Evolutionary conservation across 2,797 vertebrate genomes (phyloP).

Genomic region (Pangasius sanitwongsei): DNA sequence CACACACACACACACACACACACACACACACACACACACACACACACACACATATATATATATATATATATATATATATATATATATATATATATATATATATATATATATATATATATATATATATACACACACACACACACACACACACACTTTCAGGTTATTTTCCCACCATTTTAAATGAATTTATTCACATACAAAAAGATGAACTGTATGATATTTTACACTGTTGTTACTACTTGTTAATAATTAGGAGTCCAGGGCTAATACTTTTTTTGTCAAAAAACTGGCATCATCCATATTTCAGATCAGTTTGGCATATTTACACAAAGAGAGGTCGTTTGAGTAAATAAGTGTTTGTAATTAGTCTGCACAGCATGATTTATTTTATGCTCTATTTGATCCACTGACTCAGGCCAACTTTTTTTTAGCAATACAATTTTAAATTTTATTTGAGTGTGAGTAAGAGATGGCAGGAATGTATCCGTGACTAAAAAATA

Average conservation of each 20-base stretch:
- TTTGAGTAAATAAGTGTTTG: not conserved
- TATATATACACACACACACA: not conserved
- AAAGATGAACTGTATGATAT: not conserved
- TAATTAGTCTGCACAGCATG: not conserved
- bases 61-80: too few species aligned
- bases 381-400: not conserved
- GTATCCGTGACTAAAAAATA: not conserved
- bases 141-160: too few species aligned
- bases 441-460: not conserved
- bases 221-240: not conserved
- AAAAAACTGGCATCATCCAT: not conserved
- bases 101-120: not conserved
- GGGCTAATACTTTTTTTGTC: not conserved
- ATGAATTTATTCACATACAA: not conserved
- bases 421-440: not conserved
- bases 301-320: not conserved
- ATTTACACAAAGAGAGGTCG: not conserved
- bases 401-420: not conserved
- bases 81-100: not conserved
- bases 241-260: not conserved
- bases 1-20: too few species aligned
- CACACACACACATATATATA: too few species aligned
- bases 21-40: too few species aligned
- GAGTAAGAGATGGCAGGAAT: not conserved
- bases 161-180: not conserved